phyloP scores from a whole-genome alignment of 2,797 vertebrate species.

The Onychomys leucogaster region DNA sequence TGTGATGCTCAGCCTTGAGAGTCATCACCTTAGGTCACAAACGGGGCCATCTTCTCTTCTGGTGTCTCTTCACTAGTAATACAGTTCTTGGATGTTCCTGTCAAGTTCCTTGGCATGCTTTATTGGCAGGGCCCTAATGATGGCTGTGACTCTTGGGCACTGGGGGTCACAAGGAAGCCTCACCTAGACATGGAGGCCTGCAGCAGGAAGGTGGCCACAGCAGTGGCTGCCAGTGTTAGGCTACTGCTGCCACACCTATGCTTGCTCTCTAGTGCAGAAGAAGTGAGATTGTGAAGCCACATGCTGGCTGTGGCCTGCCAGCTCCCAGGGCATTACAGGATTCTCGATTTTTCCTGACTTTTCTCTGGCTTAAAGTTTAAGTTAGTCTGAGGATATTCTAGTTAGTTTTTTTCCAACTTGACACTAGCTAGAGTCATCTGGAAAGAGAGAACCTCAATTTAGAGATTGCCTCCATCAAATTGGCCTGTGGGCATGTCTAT shows the following conservation, averaged over 20 bases:
- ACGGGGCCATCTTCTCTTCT: neutral
- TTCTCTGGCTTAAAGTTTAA: neutral
- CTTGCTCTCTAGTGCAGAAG: neutral
- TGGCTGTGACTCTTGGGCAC: neutral
- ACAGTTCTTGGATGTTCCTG: neutral
- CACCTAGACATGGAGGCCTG: no score
- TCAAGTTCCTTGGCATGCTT: neutral
- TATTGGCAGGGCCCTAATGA: neutral
- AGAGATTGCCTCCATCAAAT: neutral
- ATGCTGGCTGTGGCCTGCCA: fast-evolving
- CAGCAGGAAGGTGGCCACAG: neutral
- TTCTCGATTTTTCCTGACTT: neutral
- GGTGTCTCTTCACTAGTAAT: neutral
- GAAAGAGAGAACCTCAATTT: neutral
- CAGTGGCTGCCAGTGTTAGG: fast-evolving
- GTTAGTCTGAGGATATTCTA: neutral
- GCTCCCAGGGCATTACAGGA: neutral
- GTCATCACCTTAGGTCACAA: neutral
- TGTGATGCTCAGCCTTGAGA: neutral
- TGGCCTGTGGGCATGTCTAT: neutral
- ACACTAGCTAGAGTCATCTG: neutral
- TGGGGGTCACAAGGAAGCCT: neutral
- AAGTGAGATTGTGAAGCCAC: neutral
- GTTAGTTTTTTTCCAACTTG: neutral
- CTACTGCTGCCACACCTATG: fast-evolving